A percentile compares a stretch with the other conserved stretches of the same genome.
phyloP scores from a whole-genome alignment of 2,888 invertebrate genomes.

The Hololepta plana region DNA sequence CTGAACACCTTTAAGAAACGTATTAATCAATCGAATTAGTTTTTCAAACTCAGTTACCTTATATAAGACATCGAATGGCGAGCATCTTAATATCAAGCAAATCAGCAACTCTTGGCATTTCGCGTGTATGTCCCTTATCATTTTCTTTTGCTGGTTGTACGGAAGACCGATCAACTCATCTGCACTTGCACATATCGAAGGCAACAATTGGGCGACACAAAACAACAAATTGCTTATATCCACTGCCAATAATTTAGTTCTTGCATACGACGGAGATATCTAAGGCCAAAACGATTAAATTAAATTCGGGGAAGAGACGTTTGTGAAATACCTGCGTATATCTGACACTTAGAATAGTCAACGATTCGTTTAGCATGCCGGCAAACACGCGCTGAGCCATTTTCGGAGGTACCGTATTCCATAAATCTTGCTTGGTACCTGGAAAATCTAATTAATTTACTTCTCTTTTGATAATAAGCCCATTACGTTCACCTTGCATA shows the following conservation, averaged over 20 bases:
- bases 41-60: slow-evolving; percentile 35
- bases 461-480: not conserved
- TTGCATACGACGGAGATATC: slow-evolving; percentile 44
- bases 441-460: slow-evolving; percentile 6
- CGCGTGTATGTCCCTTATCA: slow-evolving; percentile 63
- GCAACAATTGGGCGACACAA: slow-evolving; percentile 55
- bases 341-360: slow-evolving; percentile 61
- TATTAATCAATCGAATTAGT: slow-evolving; percentile 3
- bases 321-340: slow-evolving; percentile 48
- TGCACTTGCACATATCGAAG: slow-evolving; percentile 45
- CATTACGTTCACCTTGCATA: slow-evolving; percentile 41
- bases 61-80: slow-evolving; percentile 53
- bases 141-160: slow-evolving; percentile 39
- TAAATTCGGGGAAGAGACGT: not conserved
- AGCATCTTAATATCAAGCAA: slow-evolving; percentile 55
- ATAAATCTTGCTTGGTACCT: slow-evolving; percentile 65
- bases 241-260: slow-evolving; percentile 41
- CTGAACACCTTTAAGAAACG: slow-evolving; percentile 28
- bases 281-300: slow-evolving; percentile 20
- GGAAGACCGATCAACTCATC: slow-evolving; percentile 42
- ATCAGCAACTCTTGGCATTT: slow-evolving; percentile 66
- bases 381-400: slow-evolving; percentile 74
- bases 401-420: slow-evolving; percentile 76
- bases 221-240: slow-evolving; percentile 61
- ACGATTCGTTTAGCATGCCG: slow-evolving; percentile 71